A percentile compares a stretch with the other conserved stretches of the same genome.
These are phyloP conservation scores for Rotaria socialis DNA, from an alignment of 2,888 invertebrate genomes.

Conservation along the genomic window DNA sequence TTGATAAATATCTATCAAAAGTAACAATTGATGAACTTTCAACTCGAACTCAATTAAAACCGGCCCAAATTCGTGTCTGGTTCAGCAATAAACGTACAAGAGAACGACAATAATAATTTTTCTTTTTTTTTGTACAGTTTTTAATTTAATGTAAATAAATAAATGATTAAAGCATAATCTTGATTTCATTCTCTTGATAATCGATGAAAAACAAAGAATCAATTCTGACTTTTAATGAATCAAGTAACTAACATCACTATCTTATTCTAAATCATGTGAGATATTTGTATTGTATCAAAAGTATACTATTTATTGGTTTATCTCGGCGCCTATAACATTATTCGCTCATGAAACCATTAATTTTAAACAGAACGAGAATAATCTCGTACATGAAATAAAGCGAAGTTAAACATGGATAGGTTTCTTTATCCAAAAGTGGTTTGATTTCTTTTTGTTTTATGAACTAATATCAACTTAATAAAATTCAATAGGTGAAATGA, in stretches of 20 bases:
- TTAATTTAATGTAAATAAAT: neutral
- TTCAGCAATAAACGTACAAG: neutral
- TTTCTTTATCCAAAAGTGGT: too few species aligned
- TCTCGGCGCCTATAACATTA: too few species aligned
- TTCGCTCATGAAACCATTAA: too few species aligned
- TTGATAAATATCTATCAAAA: neutral
- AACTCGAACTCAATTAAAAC: neutral
- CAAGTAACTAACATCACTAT: neutral
- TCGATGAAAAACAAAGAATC: conserved; percentile 25
- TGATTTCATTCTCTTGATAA: neutral
- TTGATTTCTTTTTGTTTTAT: too few species aligned
- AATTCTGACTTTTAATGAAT: neutral
- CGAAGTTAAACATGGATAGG: too few species aligned
- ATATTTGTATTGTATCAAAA: too few species aligned
- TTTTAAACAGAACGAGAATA: too few species aligned
- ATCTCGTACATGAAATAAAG: too few species aligned
- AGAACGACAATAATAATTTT: neutral
- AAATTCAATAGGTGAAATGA: too few species aligned
- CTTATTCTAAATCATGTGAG: neutral
- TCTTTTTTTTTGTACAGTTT: neutral
- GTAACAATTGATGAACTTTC: neutral
- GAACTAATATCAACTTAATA: too few species aligned
- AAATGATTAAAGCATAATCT: neutral
- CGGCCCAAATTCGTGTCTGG: conserved; percentile 23
- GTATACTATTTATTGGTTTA: too few species aligned